A percentile compares a stretch with the other conserved stretches of the same genome.
Evolutionary conservation across 2,113 vertebrate genomes (phyloP).

Genomic region (Meriones unguiculatus): DNA sequence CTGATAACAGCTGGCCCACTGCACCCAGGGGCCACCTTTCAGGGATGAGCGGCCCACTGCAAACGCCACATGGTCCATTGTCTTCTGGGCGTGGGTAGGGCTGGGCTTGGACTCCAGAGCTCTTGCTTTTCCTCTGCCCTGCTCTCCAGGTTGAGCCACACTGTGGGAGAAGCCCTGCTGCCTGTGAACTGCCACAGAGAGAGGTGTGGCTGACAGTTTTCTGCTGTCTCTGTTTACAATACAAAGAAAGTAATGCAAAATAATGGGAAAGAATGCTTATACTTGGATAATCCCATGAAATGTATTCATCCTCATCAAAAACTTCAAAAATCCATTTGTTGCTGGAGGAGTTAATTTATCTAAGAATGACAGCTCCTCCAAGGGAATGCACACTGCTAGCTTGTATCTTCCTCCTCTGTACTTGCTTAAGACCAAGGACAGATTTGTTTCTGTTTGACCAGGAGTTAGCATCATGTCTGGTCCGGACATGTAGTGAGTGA

Average conservation of each 20-base stretch:
- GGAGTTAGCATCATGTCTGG: not conserved
- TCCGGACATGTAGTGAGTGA: not conserved
- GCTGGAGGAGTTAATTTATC: not conserved
- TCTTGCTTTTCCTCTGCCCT: too few relatives aligned
- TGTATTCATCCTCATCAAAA: not conserved
- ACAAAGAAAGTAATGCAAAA: not conserved
- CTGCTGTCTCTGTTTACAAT: not conserved
- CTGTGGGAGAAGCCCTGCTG: not conserved
- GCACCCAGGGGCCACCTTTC: too few relatives aligned
- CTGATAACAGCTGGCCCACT: not conserved
- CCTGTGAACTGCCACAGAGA: not conserved
- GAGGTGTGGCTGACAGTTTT: not conserved
- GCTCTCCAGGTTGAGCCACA: rapidly evolving
- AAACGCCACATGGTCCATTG: not conserved
- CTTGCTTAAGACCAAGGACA: conserved; percentile 16
- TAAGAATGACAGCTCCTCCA: not conserved
- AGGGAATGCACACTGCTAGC: not conserved
- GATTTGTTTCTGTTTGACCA: not conserved
- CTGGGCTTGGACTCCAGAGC: not conserved
- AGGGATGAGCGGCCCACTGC: not conserved
- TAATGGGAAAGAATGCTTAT: not conserved
- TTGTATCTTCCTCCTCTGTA: not conserved
- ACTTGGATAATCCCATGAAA: not conserved
- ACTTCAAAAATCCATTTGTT: not conserved
- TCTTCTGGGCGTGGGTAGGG: too few relatives aligned